Conservation (phyloP, 2,113 vertebrate genomes). For the Melozone crissalis region DNA sequence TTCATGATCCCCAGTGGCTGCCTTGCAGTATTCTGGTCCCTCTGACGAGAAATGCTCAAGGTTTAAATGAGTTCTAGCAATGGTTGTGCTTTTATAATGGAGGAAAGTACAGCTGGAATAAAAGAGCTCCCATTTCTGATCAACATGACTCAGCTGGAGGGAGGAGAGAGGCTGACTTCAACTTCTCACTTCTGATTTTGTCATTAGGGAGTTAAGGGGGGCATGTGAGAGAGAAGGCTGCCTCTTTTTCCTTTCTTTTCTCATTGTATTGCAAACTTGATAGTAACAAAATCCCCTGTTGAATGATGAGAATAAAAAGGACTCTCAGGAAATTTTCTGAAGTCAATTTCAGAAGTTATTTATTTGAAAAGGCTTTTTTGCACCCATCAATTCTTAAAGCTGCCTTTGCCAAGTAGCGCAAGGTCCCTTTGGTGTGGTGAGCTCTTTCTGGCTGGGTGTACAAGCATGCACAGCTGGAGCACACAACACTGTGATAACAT, state of each 20-base stretch:
- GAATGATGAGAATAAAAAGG: not conserved
- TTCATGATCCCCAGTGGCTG: not conserved
- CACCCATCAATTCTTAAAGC: not conserved
- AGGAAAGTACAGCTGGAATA: not conserved
- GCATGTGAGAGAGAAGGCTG: not conserved
- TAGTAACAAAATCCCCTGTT: not conserved
- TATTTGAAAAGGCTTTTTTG: not conserved
- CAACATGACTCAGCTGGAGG: not conserved
- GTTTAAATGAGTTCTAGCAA: not conserved
- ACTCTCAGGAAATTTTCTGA: not conserved
- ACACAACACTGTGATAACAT: not conserved
- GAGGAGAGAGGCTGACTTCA: not conserved
- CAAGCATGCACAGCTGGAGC: not conserved
- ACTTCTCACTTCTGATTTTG: not conserved
- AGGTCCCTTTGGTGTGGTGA: not conserved
- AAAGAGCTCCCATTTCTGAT: not conserved
- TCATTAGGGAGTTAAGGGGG: not conserved
- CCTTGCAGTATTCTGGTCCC: not conserved
- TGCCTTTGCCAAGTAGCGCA: not conserved
- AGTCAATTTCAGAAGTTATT: not conserved
- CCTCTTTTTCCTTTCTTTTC: not conserved
- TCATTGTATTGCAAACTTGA: not conserved
- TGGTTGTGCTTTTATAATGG: not conserved
- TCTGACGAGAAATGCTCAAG: not conserved
- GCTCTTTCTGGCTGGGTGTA: not conserved